Percentiles rank a stretch among this genome's conserved stretches.
These are phyloP conservation scores for Rhopalosiphum padi DNA, from an alignment of 1,140 invertebrate species.

Conservation along the genomic window DNA sequence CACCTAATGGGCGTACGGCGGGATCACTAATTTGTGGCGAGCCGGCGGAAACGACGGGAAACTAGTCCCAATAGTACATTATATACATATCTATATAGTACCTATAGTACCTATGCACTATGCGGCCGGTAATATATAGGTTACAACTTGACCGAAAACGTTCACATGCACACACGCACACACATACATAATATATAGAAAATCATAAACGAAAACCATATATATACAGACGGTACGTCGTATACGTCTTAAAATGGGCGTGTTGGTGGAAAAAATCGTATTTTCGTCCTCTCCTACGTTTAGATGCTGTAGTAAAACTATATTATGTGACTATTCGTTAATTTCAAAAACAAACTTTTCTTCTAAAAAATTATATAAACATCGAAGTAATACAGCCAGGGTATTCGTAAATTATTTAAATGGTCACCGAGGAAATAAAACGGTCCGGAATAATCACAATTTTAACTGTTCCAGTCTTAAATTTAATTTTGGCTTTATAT, in stretches of 20 bases:
- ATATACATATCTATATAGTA: background rate
- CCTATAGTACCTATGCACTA: background rate
- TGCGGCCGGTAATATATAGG: slow-evolving; percentile 1
- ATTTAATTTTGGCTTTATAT: no score
- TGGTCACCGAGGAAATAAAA: background rate
- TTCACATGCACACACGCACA: background rate
- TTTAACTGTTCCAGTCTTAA: background rate
- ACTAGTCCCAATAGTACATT: slow-evolving; percentile 2
- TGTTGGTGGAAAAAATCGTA: background rate
- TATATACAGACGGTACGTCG: background rate
- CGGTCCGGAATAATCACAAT: background rate
- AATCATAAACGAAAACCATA: background rate
- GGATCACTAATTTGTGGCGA: slow-evolving; percentile 42
- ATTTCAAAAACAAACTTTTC: background rate
- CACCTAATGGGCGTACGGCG: slow-evolving; percentile 32
- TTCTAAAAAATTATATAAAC: background rate
- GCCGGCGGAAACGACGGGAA: slow-evolving; percentile 29
- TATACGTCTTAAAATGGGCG: background rate
- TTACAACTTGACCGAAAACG: slow-evolving; percentile 33
- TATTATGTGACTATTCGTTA: background rate
- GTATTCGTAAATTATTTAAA: background rate
- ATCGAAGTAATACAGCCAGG: background rate
- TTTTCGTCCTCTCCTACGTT: background rate
- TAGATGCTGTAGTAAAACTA: background rate
- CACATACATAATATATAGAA: background rate